A percentile compares a stretch with the other conserved stretches of the same genome.
Evolutionary conservation across 2,797 vertebrate species (phyloP).

Genomic region (Neostethus bicornis): DNA sequence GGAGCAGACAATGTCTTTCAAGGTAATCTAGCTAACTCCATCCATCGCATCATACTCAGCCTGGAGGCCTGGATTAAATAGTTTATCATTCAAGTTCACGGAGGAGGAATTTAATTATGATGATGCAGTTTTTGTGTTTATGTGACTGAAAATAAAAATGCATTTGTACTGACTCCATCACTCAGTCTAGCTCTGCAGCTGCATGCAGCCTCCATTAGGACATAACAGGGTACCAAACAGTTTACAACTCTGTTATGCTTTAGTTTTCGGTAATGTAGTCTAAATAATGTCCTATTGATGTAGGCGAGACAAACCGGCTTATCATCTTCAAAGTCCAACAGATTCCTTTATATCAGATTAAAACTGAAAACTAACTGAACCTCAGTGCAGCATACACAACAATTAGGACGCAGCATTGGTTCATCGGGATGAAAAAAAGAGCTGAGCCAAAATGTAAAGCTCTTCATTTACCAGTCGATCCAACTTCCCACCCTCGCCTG

Average conservation of each 20-base stretch:
- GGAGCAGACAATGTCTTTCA: conserved; percentile 89
- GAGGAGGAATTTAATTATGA: conserved; percentile 15
- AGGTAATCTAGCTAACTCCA: conserved; percentile 81
- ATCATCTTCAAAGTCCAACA: too few species aligned
- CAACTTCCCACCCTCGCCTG: too few species aligned
- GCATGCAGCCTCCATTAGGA: conserved; percentile 3
- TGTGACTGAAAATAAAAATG: too few species aligned
- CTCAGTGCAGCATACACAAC: too few species aligned
- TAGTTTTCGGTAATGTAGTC: too few species aligned
- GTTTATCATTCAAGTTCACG: conserved; percentile 10
- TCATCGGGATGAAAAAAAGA: too few species aligned
- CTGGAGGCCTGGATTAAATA: conserved; percentile 16
- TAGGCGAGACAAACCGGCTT: not conserved
- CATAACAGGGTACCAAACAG: not conserved
- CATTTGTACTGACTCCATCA: conserved; percentile 15
- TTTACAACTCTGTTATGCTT: not conserved
- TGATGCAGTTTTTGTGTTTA: not conserved
- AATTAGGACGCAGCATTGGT: too few species aligned
- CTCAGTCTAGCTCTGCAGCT: not conserved
- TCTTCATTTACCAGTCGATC: too few species aligned
- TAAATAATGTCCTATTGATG: not conserved
- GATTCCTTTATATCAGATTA: fast-evolving
- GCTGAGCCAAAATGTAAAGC: too few species aligned
- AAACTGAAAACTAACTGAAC: too few species aligned
- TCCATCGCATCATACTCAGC: conserved; percentile 15